Percentiles rank a stretch among this genome's conserved stretches.
These are phyloP conservation scores for Saccostrea echinata DNA, from an alignment of 1,140 invertebrate genomes.

Conservation along the genomic window DNA sequence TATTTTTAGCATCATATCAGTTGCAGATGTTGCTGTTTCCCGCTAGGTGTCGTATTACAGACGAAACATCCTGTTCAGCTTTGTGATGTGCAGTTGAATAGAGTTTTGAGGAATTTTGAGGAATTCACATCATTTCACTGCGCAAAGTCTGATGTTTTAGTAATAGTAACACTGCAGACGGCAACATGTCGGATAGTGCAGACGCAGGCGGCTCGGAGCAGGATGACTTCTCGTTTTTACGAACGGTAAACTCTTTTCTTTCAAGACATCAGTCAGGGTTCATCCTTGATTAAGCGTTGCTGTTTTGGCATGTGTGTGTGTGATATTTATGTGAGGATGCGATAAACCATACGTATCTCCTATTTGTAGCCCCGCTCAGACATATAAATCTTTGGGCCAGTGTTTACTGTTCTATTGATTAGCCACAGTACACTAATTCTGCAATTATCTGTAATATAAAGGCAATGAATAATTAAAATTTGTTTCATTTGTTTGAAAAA, in stretches of 20 bases:
- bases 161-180: background rate
- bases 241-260: constrained; percentile 67
- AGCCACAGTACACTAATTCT: constrained; percentile 11
- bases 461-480: constrained; percentile 33
- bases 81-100: background rate
- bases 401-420: constrained; percentile 12
- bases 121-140: constrained; percentile 26
- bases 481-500: constrained; percentile 9
- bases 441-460: constrained; percentile 15
- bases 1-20: constrained; percentile 28
- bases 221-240: constrained; percentile 72
- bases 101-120: constrained; percentile 8
- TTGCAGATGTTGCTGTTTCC: constrained; percentile 15
- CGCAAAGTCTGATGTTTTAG: constrained; percentile 19
- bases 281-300: background rate
- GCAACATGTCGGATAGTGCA: constrained; percentile 69
- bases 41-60: constrained; percentile 29
- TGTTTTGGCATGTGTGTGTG: constrained; percentile 24
- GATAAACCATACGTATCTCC: background rate
- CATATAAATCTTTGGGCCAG: background rate
- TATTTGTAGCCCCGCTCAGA: background rate
- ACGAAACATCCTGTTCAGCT: constrained; percentile 6
- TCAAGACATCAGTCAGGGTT: constrained; percentile 12
- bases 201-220: constrained; percentile 71
- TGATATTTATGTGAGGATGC: background rate